These are phyloP conservation scores for Chelonoidis abingdonii DNA, from an alignment of 2,113 vertebrate genomes.

Conservation along the genomic window DNA sequence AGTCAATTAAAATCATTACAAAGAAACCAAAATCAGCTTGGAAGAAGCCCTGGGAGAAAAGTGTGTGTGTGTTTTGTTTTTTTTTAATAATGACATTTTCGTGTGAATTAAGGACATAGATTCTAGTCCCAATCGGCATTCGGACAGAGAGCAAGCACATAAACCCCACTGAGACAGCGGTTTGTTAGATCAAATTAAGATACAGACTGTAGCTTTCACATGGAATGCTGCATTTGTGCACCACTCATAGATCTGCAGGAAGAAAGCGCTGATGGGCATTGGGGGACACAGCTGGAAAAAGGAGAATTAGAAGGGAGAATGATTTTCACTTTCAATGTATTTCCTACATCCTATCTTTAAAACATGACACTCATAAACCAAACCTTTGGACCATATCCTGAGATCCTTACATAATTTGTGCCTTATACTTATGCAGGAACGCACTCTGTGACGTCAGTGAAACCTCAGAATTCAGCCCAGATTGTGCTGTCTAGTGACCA, in stretches of 20 bases:
- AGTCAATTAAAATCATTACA: constrained; percentile 15
- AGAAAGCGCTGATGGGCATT: not conserved
- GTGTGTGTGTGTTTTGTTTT: not conserved
- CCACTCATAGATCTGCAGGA: not conserved
- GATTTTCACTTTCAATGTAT: not conserved
- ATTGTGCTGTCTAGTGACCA: not conserved
- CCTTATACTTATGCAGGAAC: not conserved
- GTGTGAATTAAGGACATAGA: constrained; percentile 2
- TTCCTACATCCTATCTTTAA: not conserved
- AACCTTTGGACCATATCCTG: not conserved
- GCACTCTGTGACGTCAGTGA: not conserved
- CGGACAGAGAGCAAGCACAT: not conserved
- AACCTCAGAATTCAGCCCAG: not conserved
- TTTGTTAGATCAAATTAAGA: constrained; percentile 34
- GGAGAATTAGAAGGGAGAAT: not conserved
- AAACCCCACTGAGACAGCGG: constrained; percentile 21
- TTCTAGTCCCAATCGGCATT: not conserved
- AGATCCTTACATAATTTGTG: not conserved
- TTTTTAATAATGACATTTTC: not conserved
- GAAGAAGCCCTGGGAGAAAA: not conserved
- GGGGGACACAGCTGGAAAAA: not conserved
- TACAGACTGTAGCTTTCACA: constrained; percentile 40
- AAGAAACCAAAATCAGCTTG: not conserved
- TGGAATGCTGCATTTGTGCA: not conserved
- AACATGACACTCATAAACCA: not conserved